phyloP scores from a whole-genome alignment of 2,113 vertebrate genomes.

The Rhombomys opimus region DNA sequence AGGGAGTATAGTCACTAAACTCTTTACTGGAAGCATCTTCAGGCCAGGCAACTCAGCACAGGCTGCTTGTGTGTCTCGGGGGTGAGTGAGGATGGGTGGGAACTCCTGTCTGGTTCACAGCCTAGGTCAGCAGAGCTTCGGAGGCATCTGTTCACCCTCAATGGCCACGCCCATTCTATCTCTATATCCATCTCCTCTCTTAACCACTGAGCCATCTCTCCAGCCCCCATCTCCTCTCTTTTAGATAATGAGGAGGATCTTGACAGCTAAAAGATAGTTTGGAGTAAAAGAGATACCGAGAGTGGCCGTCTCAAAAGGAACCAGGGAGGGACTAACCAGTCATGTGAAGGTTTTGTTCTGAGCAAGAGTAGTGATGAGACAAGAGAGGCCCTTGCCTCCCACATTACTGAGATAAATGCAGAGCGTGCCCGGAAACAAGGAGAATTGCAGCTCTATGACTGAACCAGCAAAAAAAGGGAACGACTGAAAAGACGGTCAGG shows the following conservation, averaged over 20 bases:
- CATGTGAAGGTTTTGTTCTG: not conserved
- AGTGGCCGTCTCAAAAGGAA: not conserved
- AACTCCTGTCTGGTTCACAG: not conserved
- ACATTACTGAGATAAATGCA: not conserved
- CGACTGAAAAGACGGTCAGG: not conserved
- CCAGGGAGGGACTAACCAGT: not conserved
- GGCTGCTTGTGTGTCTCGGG: not conserved
- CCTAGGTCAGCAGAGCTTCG: not conserved
- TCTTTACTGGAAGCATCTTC: not conserved
- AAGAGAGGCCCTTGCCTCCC: not conserved
- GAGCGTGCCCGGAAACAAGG: not conserved
- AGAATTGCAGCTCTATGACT: not conserved
- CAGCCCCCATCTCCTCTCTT: not conserved
- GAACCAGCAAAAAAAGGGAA: not conserved
- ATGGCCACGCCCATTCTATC: not conserved
- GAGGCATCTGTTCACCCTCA: not conserved
- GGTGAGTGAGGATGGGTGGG: not conserved
- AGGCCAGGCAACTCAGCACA: not conserved
- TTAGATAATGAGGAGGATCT: not conserved
- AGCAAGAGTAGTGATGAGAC: not conserved
- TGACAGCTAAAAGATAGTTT: not conserved
- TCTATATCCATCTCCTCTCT: not conserved
- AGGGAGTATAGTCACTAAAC: not conserved
- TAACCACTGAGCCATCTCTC: not conserved
- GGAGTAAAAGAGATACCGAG: not conserved